Evolutionary conservation across 2,113 vertebrate genomes (phyloP).

Genomic region (Archilochus colubris): DNA sequence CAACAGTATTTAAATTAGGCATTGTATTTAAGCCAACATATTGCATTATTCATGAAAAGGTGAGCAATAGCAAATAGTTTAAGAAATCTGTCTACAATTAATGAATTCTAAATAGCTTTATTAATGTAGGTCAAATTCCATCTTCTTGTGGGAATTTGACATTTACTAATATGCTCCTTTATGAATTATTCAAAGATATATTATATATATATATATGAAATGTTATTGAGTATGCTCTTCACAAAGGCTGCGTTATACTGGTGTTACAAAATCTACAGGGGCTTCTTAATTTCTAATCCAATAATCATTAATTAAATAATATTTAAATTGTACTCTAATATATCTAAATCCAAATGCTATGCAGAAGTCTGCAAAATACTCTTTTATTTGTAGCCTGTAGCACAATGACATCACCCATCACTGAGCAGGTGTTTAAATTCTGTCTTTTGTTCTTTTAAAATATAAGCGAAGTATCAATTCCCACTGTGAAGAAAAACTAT

Average conservation of each 20-base stretch:
- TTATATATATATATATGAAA: slow-evolving; percentile 31
- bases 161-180: slow-evolving; percentile 67
- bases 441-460: slow-evolving; percentile 65
- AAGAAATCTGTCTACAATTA: slow-evolving; percentile 71
- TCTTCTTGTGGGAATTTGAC: slow-evolving; percentile 76
- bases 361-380: slow-evolving; percentile 36
- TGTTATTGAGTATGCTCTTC: neutral
- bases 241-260: neutral
- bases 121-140: slow-evolving; percentile 75
- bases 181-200: slow-evolving; percentile 73
- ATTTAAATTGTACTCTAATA: slow-evolving; percentile 32
- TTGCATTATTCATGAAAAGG: slow-evolving; percentile 77
- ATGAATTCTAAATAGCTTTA: slow-evolving; percentile 80
- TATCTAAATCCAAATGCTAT: slow-evolving; percentile 49
- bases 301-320: slow-evolving; percentile 70
- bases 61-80: slow-evolving; percentile 70
- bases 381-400: slow-evolving; percentile 49
- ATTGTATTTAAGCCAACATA: slow-evolving; percentile 39
- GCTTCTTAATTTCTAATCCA: slow-evolving; percentile 59
- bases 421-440: slow-evolving; percentile 45
- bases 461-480: slow-evolving; percentile 71
- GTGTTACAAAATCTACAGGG: slow-evolving; percentile 9
- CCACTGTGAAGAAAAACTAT: slow-evolving; percentile 69
- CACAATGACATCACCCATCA: slow-evolving; percentile 28
- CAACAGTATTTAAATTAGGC: slow-evolving; percentile 38